phyloP scores from a whole-genome alignment of 2,113 vertebrate genomes.

The Alethe diademata region DNA sequence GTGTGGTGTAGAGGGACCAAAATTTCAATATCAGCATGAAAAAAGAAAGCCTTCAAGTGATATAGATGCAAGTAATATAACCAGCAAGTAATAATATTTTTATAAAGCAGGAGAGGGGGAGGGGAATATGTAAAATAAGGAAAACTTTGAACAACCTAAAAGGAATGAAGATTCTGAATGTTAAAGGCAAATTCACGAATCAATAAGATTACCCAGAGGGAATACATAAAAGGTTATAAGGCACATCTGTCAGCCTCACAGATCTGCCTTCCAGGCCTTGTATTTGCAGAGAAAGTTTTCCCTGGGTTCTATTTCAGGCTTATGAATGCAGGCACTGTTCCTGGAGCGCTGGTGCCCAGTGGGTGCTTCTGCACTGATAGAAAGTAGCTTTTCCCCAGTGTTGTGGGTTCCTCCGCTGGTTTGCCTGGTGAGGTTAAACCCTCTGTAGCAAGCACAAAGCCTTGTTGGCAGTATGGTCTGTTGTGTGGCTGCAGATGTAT shows the following conservation, averaged over 20 bases:
- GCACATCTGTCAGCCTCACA: not conserved
- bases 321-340: not conserved
- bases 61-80: not conserved
- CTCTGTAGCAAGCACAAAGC: not conserved
- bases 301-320: not conserved
- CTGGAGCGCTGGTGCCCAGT: not conserved
- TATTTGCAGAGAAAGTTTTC: not conserved
- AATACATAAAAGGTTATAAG: not conserved
- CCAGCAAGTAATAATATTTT: not conserved
- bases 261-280: not conserved
- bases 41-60: not conserved
- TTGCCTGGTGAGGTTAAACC: not conserved
- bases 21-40: not conserved
- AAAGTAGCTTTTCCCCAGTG: not conserved
- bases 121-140: not conserved
- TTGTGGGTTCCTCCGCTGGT: not conserved
- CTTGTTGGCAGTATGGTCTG: not conserved
- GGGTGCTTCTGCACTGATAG: not conserved
- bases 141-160: not conserved
- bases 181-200: not conserved
- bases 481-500: not conserved
- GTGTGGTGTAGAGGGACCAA: not conserved
- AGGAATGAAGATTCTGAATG: not conserved
- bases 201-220: not conserved
- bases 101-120: not conserved